Base-by-base conservation (phyloP, 2,113 vertebrate species). In the Brachypodius melanocephalos region DNA sequence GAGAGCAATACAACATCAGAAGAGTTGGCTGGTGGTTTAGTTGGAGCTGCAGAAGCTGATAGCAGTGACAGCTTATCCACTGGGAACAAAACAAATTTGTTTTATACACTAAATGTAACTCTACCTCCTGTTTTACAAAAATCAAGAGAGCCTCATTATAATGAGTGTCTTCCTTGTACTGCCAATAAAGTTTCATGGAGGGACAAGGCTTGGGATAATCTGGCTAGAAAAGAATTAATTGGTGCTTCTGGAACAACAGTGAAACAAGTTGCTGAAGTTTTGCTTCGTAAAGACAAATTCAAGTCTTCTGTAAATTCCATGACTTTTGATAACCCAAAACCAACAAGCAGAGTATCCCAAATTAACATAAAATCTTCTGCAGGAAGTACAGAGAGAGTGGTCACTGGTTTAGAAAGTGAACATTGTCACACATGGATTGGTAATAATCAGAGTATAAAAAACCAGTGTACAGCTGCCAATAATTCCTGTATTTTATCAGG, bases 181-280 rank as follows among this genome's bases (percentile, higher is more conserved):
- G 52, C 45, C 59, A 58, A 79, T 62, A 51, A 90, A 55, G 11
- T 58, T 85, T 34, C 83, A 63, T 91, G 71, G 54, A 88, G 81
- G 76, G 45, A 69, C 63, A 59, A 88, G 69, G 72, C 43, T 90
- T 63, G 87, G 92, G 88, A 88, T 96, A 88, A 69, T 89, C 85
- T 46, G 20, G 82, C 74, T 95, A 86, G 72, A 74, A 94, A 95
- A 92, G 83, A 95, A 75, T 83, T 82, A 58, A 1, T 77, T 94
- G 88, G 49, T 91, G 59, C 67, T 93, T 89, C 74, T 96, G 94
- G 86, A 87, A 65, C 61, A 26, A 11, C 25, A 34, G 62, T 21
- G 2, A 83, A 93, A 79, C 79, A 55, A 74, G 15, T 86, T 28
- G 1, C 69, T 49, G 59, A 89, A 43, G 32, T n/a, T 68, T 40